Base-by-base conservation (phyloP, 2,888 invertebrate genomes). In the Beris chalybata region DNA sequence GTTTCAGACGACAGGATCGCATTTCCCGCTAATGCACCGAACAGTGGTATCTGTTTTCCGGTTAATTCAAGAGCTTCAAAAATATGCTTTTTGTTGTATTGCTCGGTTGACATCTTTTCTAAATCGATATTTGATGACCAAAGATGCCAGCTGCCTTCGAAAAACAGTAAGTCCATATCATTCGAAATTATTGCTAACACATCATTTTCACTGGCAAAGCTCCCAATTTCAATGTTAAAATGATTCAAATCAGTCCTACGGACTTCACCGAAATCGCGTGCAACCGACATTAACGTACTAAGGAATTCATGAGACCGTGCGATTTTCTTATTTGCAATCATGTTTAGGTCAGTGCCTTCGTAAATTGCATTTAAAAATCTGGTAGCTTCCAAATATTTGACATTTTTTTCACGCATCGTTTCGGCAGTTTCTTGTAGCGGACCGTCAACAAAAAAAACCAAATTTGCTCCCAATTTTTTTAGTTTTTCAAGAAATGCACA, bases 131-230 rank as follows among this genome's bases (percentile, higher is more conserved):
- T 11, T 4, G 55, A 11, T 1, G 67, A 67, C 59, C 68, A 69
- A 44, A 55, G 64, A 13, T 44, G 43, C 67, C 67, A 69, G 12
- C 59, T 31, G 4, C 70, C 70, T 30, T 61, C 59, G 50, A 50
- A 70, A 7, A 70, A 69, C 2, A 70, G 22, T 29, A 68, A 70
- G 59, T 69, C 69, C 5, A 68, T 57, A 57, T 70, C 69, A 43
- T 65, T 43, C 6, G 70, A 61, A 2, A 70, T 32, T 9, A 70
- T 50, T 11, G 69, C 70, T 12, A 70, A n/a, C 12, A 66, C 70
- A 4, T 52, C 13, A 29, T 50, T 56, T 52, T 32, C n/a, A 11
- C 11, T 58, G 13, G 70, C 70, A 47, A 54, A 57, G 11, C 52
- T n/a, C 4, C 68, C 69, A 9, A 69, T 65, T 53, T 69, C 69